Conservation (phyloP, 2,113 vertebrate species). For the Ophiodon elongatus region DNA sequence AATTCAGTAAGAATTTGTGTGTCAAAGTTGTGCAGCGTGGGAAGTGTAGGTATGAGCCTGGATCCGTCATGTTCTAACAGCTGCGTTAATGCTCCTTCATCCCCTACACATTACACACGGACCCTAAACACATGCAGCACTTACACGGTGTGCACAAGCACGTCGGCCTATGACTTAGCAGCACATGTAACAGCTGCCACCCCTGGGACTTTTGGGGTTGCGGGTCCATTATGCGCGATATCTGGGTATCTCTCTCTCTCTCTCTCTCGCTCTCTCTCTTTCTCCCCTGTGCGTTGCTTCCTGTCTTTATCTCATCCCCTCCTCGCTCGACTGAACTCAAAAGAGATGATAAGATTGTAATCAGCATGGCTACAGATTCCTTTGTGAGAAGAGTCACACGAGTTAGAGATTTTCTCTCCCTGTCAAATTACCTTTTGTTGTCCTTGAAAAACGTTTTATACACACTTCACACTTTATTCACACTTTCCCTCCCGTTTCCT, state of each 20-base stretch:
- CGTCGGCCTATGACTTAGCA: conserved; percentile 18
- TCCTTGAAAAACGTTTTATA: background rate
- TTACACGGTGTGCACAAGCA: background rate
- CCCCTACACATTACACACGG: conserved; percentile 21
- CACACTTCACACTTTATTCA: too few relatives aligned
- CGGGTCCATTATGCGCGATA: conserved; percentile 53
- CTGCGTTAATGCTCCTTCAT: conserved; percentile 21
- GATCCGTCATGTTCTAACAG: background rate
- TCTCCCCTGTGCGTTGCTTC: conserved; percentile 7
- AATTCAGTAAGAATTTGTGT: background rate
- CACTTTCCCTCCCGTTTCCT: conserved; percentile 12
- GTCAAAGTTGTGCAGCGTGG: background rate
- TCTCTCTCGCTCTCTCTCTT: background rate
- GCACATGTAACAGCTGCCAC: conserved; percentile 52
- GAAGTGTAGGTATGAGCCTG: background rate
- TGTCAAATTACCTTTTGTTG: conserved; percentile 25
- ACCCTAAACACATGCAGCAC: background rate
- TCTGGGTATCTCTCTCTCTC: conserved; percentile 7
- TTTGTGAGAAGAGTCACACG: background rate
- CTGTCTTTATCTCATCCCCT: conserved; percentile 39
- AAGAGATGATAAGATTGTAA: conserved; percentile 45
- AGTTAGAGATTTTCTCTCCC: background rate
- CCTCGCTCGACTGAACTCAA: conserved; percentile 33
- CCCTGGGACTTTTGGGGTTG: background rate
- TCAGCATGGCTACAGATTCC: conserved; percentile 10